phyloP scores from a whole-genome alignment of 2,113 vertebrate species.

The Thunnus thynnus region DNA sequence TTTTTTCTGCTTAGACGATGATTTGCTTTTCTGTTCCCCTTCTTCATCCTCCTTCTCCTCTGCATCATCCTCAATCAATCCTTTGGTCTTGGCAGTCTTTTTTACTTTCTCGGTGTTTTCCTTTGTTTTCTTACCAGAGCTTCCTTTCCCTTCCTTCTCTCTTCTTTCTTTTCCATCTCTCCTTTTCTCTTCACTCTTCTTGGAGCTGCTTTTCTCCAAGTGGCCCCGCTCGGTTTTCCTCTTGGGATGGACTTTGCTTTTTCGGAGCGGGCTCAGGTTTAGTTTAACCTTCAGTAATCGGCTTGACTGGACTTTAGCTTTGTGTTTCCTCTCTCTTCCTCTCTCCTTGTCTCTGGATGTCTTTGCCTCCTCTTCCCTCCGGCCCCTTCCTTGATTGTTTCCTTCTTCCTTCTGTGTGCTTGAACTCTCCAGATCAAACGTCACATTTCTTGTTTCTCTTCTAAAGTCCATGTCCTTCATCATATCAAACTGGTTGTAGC shows the following conservation, averaged over 20 bases:
- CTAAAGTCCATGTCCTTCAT: conserved; percentile 42
- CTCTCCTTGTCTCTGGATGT: conserved; percentile 23
- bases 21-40: conserved; percentile 13
- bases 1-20: conserved; percentile 20
- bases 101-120: conserved; percentile 15
- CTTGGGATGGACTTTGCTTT: conserved; percentile 84
- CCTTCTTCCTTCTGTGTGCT: conserved; percentile 25
- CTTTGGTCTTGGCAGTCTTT: conserved; percentile 35
- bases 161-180: conserved; percentile 18
- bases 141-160: conserved; percentile 26
- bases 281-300: conserved; percentile 85
- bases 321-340: conserved; percentile 47
- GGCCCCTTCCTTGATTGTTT: conserved; percentile 25
- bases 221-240: conserved; percentile 37
- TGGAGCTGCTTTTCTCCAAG: conserved; percentile 51
- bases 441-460: conserved; percentile 78
- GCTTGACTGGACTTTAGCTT: conserved; percentile 68
- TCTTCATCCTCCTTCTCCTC: conserved; percentile 10
- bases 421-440: conserved; percentile 77
- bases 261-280: conserved; percentile 85
- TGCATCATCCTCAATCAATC: background rate
- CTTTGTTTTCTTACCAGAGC: conserved; percentile 23
- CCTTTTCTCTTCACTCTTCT: conserved; percentile 61
- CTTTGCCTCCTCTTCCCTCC: conserved; percentile 34
- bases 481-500: conserved; percentile 40